These are phyloP conservation scores for Bergia puertoricense DNA, from an alignment of 92 coral and sea anemone species.

Conservation along the genomic window DNA sequence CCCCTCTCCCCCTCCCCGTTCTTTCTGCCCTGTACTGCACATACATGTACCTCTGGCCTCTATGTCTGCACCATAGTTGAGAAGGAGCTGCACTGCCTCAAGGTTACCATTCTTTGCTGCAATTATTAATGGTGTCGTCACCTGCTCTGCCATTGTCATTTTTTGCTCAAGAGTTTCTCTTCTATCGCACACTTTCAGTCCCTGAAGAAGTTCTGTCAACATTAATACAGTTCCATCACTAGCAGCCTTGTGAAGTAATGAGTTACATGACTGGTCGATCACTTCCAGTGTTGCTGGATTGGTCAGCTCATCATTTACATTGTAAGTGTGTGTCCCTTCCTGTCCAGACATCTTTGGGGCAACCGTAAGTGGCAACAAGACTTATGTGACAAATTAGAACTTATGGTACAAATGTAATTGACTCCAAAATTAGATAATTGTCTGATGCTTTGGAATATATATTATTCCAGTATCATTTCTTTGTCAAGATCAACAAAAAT, in stretches of 20 bases:
- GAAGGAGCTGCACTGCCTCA: constrained; percentile 71
- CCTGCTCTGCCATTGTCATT: constrained; percentile 66
- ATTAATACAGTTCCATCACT: constrained; percentile 60
- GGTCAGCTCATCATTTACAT: background rate
- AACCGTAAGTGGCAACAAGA: background rate
- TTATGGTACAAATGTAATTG: no score
- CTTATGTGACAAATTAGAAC: no score
- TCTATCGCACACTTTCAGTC: constrained; percentile 49
- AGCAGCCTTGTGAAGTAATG: constrained; percentile 62
- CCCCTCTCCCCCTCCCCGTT: background rate
- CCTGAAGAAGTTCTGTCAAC: constrained; percentile 60
- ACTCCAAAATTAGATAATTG: no score
- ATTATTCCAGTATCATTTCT: background rate
- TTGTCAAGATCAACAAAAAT: no score
- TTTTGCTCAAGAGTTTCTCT: constrained; percentile 52
- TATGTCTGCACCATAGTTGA: constrained; percentile 72
- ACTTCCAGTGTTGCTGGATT: background rate
- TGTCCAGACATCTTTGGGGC: background rate
- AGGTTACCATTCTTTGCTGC: constrained; percentile 83
- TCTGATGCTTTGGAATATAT: background rate
- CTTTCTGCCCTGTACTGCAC: background rate
- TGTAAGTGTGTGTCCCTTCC: background rate
- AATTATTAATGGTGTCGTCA: constrained; percentile 75
- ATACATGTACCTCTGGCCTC: constrained; percentile 61
- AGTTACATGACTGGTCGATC: background rate